Evolutionary conservation across 1,140 invertebrate genomes (phyloP).

Genomic region (Lordiphosa clarofinis): DNA sequence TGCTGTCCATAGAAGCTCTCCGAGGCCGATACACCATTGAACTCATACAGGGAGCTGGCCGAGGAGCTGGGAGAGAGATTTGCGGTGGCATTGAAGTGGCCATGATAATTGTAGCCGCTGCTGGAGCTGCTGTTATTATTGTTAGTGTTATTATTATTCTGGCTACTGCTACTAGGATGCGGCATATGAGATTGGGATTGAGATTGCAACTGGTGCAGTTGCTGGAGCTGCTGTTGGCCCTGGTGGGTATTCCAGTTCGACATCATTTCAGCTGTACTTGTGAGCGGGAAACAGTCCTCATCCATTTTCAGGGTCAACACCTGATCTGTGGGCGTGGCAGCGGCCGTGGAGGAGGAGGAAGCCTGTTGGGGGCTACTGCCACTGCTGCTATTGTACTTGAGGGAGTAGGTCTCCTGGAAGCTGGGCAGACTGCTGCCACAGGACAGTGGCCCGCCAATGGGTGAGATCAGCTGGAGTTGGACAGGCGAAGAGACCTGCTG

Average conservation of each 20-base stretch:
- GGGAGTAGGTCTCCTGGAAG: conserved; percentile 92
- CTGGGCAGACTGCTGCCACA: conserved; percentile 87
- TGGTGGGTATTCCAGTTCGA: conserved; percentile 51
- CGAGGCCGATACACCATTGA: conserved; percentile 36
- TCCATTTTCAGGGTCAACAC: conserved; percentile 86
- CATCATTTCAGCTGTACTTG: conserved; percentile 82
- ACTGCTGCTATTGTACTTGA: conserved; percentile 81
- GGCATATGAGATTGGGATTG: conserved; percentile 39
- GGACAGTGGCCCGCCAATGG: conserved; percentile 59
- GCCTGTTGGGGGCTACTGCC: conserved; percentile 52
- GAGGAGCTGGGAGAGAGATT: conserved; percentile 65
- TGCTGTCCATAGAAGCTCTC: conserved; percentile 58
- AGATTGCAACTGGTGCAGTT: conserved; percentile 53
- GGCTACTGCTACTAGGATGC: conserved; percentile 29
- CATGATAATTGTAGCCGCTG: conserved; percentile 62
- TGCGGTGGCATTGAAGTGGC: conserved; percentile 65
- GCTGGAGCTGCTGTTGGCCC: conserved; percentile 40
- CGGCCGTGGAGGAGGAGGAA: conserved; percentile 28
- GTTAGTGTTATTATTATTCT: conserved; percentile 16
- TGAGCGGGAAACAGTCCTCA: conserved; percentile 86
- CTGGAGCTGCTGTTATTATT: conserved; percentile 38
- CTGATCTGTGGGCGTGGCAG: conserved; percentile 61
- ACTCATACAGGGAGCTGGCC: conserved; percentile 67
- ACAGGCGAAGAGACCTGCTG: conserved; percentile 20
- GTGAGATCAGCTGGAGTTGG: conserved; percentile 61